Evolutionary conservation across 2,888 invertebrate species (phyloP).

Genomic region (Enchytraeus crypticus): DNA sequence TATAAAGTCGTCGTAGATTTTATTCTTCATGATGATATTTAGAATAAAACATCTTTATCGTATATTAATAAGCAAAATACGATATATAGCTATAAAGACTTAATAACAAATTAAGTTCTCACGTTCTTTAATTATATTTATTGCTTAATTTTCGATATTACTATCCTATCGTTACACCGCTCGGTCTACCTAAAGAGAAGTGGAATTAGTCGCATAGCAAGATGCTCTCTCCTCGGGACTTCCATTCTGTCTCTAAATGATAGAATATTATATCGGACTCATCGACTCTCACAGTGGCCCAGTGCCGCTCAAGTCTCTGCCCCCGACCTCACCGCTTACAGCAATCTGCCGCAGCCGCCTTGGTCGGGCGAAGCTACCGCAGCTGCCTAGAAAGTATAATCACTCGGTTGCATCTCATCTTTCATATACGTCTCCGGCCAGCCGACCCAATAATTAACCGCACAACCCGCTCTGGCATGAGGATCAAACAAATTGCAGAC

Average conservation of each 20-base stretch:
- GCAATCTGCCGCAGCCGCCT: not conserved
- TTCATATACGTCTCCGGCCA: not conserved
- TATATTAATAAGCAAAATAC: too few species aligned
- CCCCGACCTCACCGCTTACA: not conserved
- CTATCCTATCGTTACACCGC: too few species aligned
- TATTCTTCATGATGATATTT: too few species aligned
- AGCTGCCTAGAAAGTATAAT: not conserved
- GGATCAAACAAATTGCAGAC: not conserved
- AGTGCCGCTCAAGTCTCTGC: not conserved
- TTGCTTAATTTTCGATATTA: too few species aligned
- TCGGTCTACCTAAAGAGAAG: too few species aligned
- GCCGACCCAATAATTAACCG: not conserved
- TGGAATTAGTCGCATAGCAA: too few species aligned
- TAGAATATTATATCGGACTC: not conserved
- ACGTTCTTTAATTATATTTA: too few species aligned
- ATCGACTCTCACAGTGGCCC: not conserved
- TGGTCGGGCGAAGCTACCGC: not conserved
- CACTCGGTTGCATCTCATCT: not conserved
- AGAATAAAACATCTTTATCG: too few species aligned
- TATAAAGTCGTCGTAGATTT: too few species aligned
- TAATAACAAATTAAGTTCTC: too few species aligned
- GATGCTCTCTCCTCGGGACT: not conserved
- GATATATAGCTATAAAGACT: too few species aligned
- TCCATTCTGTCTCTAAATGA: not conserved
- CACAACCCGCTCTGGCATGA: not conserved